Base-by-base conservation (phyloP, 2,888 invertebrate genomes). In the Cenopis cana region DNA sequence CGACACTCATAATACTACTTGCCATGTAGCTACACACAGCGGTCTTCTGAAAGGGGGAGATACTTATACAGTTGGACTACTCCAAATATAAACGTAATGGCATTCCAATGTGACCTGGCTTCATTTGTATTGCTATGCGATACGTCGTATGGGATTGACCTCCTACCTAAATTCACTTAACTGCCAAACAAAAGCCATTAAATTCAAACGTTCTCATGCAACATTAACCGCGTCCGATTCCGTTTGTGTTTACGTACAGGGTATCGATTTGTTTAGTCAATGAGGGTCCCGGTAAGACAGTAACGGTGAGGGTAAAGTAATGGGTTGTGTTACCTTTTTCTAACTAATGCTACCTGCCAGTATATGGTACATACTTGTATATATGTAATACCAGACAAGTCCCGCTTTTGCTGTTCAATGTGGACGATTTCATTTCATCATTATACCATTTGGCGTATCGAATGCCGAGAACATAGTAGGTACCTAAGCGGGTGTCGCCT, bases 141-240 rank as follows among this genome's bases (percentile, higher is more conserved):
- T 8, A 8, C n/a, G 14, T 46, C 6, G 46, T 8, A 8, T 14
- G 46, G 1, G 1, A 46, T n/a, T 14, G 8, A 8, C 46, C 41
- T 46, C 46, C 70, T 55, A 61, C 67, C 71, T 71, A 67, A 71
- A 67, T 71, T 71, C 71, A 66, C 71, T 71, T 61, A 71, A 71
- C 66, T 71, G 61, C 67, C 71, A 55, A 67, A 71, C 67, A 71
- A 70, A 73, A 73, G 80, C 80, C 84, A 85, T 85, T 86, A 84
- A 83, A 86, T 84, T 85, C 82, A 83, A 84, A 83, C 69, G 66
- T 62, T 78, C 79, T 81, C 78, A 81, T 82, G 79, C 78, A 75
- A 82, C 84, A 84, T 86, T 86, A 82, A 83, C 73, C 80, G 77
- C 77, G 59, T 66, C 59, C 70, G 70, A 70, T 70, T 60, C 59